phyloP scores from a whole-genome alignment of 1,140 invertebrate species.

The Tenebrio molitor region DNA sequence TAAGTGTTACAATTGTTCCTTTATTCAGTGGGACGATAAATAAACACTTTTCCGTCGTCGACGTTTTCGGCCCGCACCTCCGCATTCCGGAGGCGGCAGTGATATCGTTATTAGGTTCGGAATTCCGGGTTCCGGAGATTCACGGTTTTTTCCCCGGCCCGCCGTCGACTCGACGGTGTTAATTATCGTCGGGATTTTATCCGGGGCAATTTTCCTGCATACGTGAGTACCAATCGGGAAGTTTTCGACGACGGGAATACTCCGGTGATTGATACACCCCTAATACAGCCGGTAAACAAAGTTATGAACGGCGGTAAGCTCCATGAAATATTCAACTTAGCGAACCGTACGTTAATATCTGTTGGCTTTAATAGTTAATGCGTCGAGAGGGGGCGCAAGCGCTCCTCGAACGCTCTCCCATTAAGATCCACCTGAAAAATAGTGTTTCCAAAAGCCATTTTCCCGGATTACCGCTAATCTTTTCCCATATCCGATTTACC shows the following conservation, averaged over 20 bases:
- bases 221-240: conserved; percentile 39
- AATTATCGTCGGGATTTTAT: conserved; percentile 18
- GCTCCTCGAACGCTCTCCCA: conserved; percentile 29
- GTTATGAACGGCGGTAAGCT: conserved; percentile 54
- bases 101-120: conserved; percentile 6
- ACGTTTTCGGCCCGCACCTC: conserved; percentile 12
- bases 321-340: conserved; percentile 55
- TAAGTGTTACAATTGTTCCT: conserved; percentile 54
- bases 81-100: background rate
- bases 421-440: conserved; percentile 46
- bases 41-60: conserved; percentile 49
- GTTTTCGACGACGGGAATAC: conserved; percentile 43
- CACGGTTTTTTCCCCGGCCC: background rate
- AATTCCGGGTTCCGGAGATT: conserved; percentile 4
- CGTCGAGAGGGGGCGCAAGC: conserved; percentile 44
- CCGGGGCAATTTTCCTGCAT: conserved; percentile 40
- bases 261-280: conserved; percentile 54
- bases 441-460: conserved; percentile 55
- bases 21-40: conserved; percentile 50
- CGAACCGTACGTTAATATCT: conserved; percentile 52
- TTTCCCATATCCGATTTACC: conserved; percentile 54
- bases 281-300: conserved; percentile 54
- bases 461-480: conserved; percentile 54
- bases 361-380: conserved; percentile 58
- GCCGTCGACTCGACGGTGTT: background rate